Evolutionary conservation across 2,113 vertebrate genomes (phyloP).

Genomic region (Brienomyrus longianalis): DNA sequence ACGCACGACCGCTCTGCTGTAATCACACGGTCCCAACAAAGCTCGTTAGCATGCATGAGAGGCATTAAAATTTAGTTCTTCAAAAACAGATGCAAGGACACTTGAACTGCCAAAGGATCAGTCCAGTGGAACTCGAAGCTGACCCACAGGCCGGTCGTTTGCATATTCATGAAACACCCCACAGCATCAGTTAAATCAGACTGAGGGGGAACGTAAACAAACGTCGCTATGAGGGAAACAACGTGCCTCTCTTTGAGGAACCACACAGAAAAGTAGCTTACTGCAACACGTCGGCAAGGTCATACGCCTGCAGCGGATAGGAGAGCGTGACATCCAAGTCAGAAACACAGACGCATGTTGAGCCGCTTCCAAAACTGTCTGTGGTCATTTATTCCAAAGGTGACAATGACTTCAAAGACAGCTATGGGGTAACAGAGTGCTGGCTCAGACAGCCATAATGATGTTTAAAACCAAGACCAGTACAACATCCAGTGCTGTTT

Average conservation of each 20-base stretch:
- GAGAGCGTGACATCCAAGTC: background rate
- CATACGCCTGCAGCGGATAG: background rate
- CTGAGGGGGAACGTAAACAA: background rate
- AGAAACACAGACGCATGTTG: constrained; percentile 1
- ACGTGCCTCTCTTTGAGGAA: background rate
- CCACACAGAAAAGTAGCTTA: background rate
- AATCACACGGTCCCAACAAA: background rate
- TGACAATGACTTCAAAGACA: background rate
- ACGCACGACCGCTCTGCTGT: background rate
- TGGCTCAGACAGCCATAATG: background rate
- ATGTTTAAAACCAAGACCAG: background rate
- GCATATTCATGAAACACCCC: constrained; percentile 15
- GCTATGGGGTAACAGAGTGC: background rate
- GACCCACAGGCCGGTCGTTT: background rate
- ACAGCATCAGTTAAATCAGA: background rate
- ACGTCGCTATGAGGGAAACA: background rate
- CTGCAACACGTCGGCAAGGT: constrained; percentile 8
- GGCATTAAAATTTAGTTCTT: background rate
- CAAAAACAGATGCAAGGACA: constrained; percentile 12
- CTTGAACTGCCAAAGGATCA: constrained; percentile 14
- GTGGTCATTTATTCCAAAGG: background rate
- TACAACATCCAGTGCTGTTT: background rate
- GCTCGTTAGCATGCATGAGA: background rate
- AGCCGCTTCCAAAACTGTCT: constrained; percentile 22
- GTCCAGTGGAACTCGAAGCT: constrained; percentile 10